Base-by-base conservation (phyloP, 2,113 vertebrate species). In the Sebastes fasciatus region DNA sequence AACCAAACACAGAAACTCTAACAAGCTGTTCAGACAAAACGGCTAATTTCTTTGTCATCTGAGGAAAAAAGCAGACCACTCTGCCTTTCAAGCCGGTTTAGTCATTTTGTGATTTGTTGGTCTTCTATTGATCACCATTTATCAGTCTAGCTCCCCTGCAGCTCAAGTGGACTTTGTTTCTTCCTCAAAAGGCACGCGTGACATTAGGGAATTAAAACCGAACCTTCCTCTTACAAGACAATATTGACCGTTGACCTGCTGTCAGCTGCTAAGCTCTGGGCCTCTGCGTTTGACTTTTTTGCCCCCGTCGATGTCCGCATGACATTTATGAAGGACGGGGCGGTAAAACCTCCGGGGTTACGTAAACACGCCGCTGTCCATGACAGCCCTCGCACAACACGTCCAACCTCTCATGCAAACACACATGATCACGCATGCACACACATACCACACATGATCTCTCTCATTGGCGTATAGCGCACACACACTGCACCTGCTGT, bases 401-500 rank as follows among this genome's bases (percentile, higher is more conserved):
- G 49, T 45, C 62, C 9, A 21, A 4, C 43, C 71, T 52, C 72
- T 43, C 81, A n/a, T 54, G 71, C 62, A 71, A 80, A 77, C 86
- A 80, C 76, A 77, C 76, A 73, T 21, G 61, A 67, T 43, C 79
- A 45, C 42, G 75, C 64, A 72, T 61, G 63, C 42, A 40, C 79
- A 45, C 42, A 76, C 64, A 72, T 60, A 63, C 42, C 79, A 48
- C 51, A 73, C 65, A 75, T 64, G 71, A 68, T 52, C 43, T 34
- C 34, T 34, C 34, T 34, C 34, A 34, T 34, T 23, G 45, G 26
- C 21, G 21, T n/a, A 34, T 0, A 34, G 34, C 34, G 34, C 13
- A 21, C 63, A 74, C 83, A 79, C 19, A 23, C 11, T 52, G 63
- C 86, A 92, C 84, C 90, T 88, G 90, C 82, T 81, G 74, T 1